phyloP scores from a whole-genome alignment of 2,888 invertebrate species.

The Neoaliturus tenellus region DNA sequence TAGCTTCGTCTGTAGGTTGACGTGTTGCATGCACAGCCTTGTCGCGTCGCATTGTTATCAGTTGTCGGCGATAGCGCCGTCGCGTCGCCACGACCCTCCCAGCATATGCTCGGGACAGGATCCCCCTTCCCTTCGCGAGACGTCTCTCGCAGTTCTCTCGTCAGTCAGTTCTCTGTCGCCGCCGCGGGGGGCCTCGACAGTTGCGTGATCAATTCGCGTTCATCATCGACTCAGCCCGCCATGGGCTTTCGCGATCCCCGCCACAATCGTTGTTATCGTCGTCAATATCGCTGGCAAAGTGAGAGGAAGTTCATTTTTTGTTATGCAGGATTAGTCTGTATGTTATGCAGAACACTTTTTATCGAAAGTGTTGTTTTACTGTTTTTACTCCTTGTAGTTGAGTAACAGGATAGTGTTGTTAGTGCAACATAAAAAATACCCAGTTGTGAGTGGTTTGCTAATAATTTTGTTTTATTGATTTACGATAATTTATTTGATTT shows the following conservation, averaged over 20 bases:
- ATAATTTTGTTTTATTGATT: too few species aligned
- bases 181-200: constrained; percentile 13
- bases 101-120: constrained; percentile 53
- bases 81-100: constrained; percentile 28
- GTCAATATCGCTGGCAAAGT: constrained; percentile 44
- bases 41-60: constrained; percentile 14
- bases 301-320: constrained; percentile 21
- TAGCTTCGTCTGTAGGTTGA: constrained; percentile 55
- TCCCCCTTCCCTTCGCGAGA: constrained; percentile 55
- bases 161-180: neutral
- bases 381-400: neutral
- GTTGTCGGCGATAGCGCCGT: neutral
- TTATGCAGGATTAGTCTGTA: neutral
- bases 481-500: too few species aligned
- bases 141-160: constrained; percentile 37
- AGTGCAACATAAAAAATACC: too few species aligned
- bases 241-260: constrained; percentile 43
- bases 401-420: neutral
- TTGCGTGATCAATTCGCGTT: constrained; percentile 5
- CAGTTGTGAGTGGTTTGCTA: too few species aligned
- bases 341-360: constrained; percentile 23
- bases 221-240: constrained; percentile 33
- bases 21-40: constrained; percentile 44
- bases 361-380: neutral
- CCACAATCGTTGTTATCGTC: constrained; percentile 38